Evolutionary conservation across 2,113 vertebrate species (phyloP).

Genomic region (Platichthys stellatus): DNA sequence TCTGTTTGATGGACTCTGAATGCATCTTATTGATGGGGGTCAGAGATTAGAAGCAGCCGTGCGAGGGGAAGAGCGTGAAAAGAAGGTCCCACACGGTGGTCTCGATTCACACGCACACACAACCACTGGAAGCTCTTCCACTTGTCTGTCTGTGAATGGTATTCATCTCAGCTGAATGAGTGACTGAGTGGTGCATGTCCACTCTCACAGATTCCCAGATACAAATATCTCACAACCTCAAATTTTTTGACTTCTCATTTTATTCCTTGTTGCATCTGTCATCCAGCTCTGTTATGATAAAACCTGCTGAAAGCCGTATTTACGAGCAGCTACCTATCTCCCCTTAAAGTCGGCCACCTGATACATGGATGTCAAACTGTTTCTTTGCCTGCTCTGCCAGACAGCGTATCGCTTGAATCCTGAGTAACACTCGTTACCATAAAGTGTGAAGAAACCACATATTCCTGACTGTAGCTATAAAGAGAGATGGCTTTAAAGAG

Average conservation of each 20-base stretch:
- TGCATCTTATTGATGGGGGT: constrained; percentile 85
- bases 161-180: constrained; percentile 68
- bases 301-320: background rate
- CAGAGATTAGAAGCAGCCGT: constrained; percentile 82
- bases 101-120: constrained; percentile 54
- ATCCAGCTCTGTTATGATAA: background rate
- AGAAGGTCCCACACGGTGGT: constrained; percentile 72
- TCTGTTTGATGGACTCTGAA: constrained; percentile 84
- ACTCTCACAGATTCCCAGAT: constrained; percentile 25
- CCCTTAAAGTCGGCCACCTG: background rate
- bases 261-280: background rate
- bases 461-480: constrained; percentile 6
- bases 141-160: constrained; percentile 79
- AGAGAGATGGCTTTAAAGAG: background rate
- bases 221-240: background rate
- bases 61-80: constrained; percentile 66
- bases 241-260: background rate
- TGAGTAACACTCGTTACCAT: constrained; percentile 2
- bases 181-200: constrained; percentile 55
- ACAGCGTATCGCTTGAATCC: background rate
- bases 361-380: background rate
- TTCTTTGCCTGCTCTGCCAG: constrained; percentile 1
- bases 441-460: constrained; percentile 14
- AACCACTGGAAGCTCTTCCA: constrained; percentile 79
- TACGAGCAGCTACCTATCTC: background rate